phyloP scores from a whole-genome alignment of 2,113 vertebrate genomes.

The Lepus timidus region DNA sequence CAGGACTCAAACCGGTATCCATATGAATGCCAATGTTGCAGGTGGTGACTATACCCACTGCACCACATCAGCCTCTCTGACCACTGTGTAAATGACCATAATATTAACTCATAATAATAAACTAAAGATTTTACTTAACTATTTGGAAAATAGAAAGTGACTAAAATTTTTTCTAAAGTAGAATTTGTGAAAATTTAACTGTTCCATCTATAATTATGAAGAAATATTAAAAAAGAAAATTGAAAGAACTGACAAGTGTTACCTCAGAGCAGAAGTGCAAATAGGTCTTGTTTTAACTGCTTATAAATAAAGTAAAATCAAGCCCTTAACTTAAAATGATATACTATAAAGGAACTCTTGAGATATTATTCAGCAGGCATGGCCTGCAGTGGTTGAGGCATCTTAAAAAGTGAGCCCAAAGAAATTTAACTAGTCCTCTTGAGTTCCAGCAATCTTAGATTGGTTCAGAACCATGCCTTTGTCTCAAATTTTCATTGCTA shows the following conservation, averaged over 20 bases:
- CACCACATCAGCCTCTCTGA: too few relatives aligned
- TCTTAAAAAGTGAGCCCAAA: slow-evolving; percentile 31
- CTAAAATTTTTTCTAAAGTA: background rate
- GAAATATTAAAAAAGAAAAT: background rate
- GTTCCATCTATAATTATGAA: background rate
- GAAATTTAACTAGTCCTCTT: background rate
- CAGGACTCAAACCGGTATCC: too few relatives aligned
- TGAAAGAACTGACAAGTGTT: background rate
- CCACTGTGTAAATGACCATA: too few relatives aligned
- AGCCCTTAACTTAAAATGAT: slow-evolving; percentile 27
- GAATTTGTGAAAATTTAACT: background rate
- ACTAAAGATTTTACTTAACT: background rate
- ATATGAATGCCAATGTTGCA: too few relatives aligned
- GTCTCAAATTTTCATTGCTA: slow-evolving; percentile 26
- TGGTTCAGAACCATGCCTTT: background rate
- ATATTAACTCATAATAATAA: background rate
- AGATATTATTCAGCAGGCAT: background rate
- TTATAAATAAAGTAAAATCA: slow-evolving; percentile 32
- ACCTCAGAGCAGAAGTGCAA: background rate
- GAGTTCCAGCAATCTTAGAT: background rate
- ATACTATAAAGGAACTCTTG: background rate
- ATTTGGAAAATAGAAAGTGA: background rate
- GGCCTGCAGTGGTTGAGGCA: background rate
- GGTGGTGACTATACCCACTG: too few relatives aligned
- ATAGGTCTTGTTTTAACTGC: background rate